A percentile compares a stretch with the other conserved stretches of the same genome.
Evolutionary conservation across 2,113 vertebrate species (phyloP).

Genomic region (Misgurnus mizolepis): DNA sequence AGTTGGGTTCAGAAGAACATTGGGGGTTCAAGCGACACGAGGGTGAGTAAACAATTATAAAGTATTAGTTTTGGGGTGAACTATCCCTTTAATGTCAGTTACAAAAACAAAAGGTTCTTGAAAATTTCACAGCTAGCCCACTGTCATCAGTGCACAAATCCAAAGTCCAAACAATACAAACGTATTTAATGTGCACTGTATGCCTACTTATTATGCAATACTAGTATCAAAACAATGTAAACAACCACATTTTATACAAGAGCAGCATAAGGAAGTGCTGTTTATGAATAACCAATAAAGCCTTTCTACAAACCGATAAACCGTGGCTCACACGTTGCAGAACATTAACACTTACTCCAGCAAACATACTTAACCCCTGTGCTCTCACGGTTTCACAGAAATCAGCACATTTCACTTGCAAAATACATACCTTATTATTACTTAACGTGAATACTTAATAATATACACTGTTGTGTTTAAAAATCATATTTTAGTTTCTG

Average conservation of each 20-base stretch:
- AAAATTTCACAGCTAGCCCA: constrained; percentile 11
- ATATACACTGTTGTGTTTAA: neutral
- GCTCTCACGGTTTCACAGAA: constrained; percentile 30
- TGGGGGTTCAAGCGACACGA: too few species aligned
- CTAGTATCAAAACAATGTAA: constrained; percentile 83
- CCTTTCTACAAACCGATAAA: constrained; percentile 18
- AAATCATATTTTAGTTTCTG: neutral
- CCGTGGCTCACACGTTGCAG: constrained; percentile 45
- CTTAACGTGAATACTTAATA: constrained; percentile 2
- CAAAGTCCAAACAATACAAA: constrained; percentile 44
- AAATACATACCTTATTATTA: constrained; percentile 5
- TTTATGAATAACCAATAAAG: constrained; percentile 66
- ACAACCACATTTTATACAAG: constrained; percentile 88
- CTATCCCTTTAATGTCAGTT: neutral
- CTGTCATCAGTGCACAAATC: constrained; percentile 34
- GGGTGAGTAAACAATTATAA: too few species aligned
- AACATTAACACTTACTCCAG: constrained; percentile 42
- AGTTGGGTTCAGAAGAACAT: too few species aligned
- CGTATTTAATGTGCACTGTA: constrained; percentile 81
- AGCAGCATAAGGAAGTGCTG: constrained; percentile 76
- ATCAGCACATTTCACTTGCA: constrained; percentile 34
- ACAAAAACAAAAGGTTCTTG: constrained; percentile 1
- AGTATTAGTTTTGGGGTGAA: neutral
- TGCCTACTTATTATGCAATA: constrained; percentile 82
- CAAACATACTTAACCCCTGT: constrained; percentile 29